phyloP scores from a whole-genome alignment of 2,888 invertebrate species.

The Polydrusus pterygomalis region DNA sequence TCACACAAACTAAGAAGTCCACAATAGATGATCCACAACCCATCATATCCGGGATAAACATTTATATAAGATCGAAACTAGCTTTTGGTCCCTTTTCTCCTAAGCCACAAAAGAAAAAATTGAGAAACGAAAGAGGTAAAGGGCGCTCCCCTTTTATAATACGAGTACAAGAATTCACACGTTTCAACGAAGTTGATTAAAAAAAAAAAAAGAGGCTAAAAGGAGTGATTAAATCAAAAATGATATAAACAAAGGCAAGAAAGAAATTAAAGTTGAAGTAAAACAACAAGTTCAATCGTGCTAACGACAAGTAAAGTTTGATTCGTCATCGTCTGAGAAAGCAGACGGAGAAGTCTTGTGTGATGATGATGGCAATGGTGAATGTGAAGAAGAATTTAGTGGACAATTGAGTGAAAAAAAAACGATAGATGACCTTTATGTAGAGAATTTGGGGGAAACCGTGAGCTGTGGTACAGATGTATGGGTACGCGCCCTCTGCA shows the following conservation, averaged over 20 bases:
- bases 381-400: not conserved
- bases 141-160: too few species aligned
- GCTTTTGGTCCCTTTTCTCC: not conserved
- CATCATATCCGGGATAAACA: too few species aligned
- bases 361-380: too few species aligned
- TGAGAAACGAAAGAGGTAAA: not conserved
- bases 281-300: not conserved
- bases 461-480: constrained; percentile 22
- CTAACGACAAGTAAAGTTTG: not conserved
- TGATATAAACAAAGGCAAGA: too few species aligned
- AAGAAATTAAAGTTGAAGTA: too few species aligned
- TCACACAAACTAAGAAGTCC: not conserved
- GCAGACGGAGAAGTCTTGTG: too few species aligned
- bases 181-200: not conserved
- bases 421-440: not conserved
- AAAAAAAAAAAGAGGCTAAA: not conserved
- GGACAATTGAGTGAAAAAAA: not conserved
- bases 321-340: too few species aligned
- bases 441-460: constrained; percentile 18
- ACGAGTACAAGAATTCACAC: constrained; percentile 1
- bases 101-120: not conserved
- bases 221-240: not conserved
- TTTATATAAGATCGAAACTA: too few species aligned
- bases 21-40: not conserved
- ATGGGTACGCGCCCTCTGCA: constrained; percentile 12